Evolutionary conservation across 2,888 invertebrate species (phyloP).

Genomic region (Pandemis corylana): DNA sequence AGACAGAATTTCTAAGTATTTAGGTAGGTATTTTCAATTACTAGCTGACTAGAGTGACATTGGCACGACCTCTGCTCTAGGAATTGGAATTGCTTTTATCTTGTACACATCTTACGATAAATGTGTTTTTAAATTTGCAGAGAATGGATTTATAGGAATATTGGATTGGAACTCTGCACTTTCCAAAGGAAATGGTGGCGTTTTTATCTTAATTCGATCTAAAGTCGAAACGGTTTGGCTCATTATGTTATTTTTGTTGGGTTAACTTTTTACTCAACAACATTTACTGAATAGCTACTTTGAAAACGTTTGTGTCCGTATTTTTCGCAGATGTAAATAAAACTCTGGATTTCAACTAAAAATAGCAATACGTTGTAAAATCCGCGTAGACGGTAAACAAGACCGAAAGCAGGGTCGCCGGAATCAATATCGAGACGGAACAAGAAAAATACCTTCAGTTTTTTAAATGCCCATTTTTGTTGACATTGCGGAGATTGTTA

Average conservation of each 20-base stretch:
- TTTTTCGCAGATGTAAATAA: not conserved
- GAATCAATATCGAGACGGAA: constrained; percentile 13
- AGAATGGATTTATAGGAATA: constrained; percentile 15
- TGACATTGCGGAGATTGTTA: constrained; percentile 14
- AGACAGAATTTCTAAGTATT: not conserved
- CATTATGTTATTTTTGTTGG: not conserved
- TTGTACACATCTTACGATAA: constrained; percentile 21
- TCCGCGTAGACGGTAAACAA: constrained; percentile 3
- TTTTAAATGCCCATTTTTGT: constrained; percentile 8
- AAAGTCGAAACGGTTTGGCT: not conserved
- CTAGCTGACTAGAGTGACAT: not conserved
- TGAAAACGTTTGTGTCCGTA: not conserved
- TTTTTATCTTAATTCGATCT: constrained; percentile 2
- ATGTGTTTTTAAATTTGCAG: constrained; percentile 11
- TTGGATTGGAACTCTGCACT: not conserved
- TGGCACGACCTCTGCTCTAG: constrained; percentile 18
- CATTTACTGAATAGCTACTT: not conserved
- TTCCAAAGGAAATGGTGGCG: not conserved
- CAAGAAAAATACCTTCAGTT: constrained; percentile 14
- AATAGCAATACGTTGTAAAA: not conserved
- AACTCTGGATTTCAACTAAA: not conserved
- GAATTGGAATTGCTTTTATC: constrained; percentile 31
- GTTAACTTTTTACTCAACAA: not conserved
- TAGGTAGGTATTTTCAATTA: constrained; percentile 8
- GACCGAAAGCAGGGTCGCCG: constrained; percentile 7